Percentiles rank a stretch among this genome's conserved stretches.
phyloP scores from a whole-genome alignment of 2,113 vertebrate species.

The Sylvia atricapilla region DNA sequence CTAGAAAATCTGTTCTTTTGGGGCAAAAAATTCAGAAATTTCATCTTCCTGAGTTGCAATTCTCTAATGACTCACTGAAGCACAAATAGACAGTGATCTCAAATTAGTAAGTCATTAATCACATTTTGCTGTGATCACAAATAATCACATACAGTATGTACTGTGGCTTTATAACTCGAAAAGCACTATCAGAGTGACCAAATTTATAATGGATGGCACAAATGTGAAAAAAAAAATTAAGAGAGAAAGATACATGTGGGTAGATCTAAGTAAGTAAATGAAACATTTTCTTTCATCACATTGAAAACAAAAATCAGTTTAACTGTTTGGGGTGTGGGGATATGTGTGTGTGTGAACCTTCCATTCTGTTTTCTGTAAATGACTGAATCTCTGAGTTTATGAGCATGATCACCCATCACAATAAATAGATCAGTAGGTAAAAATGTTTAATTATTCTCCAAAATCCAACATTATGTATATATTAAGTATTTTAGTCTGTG shows the following conservation, averaged over 20 bases:
- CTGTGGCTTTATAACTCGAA: not conserved
- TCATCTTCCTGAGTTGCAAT: slow-evolving; percentile 24
- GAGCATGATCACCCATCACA: not conserved
- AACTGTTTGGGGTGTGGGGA: not conserved
- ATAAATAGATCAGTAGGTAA: not conserved
- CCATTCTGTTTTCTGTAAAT: not conserved
- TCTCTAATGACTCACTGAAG: slow-evolving; percentile 29
- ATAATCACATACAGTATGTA: not conserved
- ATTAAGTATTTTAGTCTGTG: not conserved
- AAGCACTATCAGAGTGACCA: not conserved
- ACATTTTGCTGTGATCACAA: not conserved
- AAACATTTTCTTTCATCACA: not conserved
- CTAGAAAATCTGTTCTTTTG: slow-evolving; percentile 54
- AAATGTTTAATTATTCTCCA: not conserved
- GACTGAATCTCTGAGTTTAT: not conserved
- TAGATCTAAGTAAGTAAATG: not conserved
- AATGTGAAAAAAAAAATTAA: not conserved
- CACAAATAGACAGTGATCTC: slow-evolving; percentile 50
- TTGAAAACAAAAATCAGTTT: not conserved
- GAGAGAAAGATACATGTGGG: not conserved
- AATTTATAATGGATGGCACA: not conserved
- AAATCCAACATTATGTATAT: not conserved
- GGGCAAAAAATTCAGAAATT: slow-evolving; percentile 47
- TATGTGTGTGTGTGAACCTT: not conserved
- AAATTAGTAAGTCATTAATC: slow-evolving; percentile 21